Percentiles rank a stretch among this genome's conserved stretches.
These are phyloP conservation scores for Notocelia uddmanniana DNA, from an alignment of 2,888 invertebrate genomes.

Conservation along the genomic window DNA sequence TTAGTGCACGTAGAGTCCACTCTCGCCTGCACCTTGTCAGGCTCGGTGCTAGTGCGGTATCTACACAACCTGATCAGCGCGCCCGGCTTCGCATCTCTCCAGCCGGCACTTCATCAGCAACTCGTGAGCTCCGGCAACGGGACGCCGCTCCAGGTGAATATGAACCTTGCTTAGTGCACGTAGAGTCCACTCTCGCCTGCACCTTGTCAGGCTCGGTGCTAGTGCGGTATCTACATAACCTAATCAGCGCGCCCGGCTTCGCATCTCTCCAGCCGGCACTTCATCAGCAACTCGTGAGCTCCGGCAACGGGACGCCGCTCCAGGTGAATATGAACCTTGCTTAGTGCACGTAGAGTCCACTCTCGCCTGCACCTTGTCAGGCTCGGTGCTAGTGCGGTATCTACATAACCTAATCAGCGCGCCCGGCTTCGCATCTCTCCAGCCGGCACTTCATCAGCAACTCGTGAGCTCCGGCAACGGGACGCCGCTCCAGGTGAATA, in stretches of 20 bases:
- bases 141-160: conserved; percentile 75
- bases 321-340: conserved; percentile 61
- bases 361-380: no score
- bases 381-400: conserved; percentile 91
- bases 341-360: no score
- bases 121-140: conserved; percentile 70
- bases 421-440: conserved; percentile 69
- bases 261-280: conserved; percentile 73
- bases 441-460: conserved; percentile 76
- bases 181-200: no score
- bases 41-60: conserved; percentile 91
- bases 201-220: conserved; percentile 87
- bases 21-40: no score
- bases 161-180: no score
- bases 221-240: conserved; percentile 90
- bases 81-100: conserved; percentile 69
- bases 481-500: conserved; percentile 76
- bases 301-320: conserved; percentile 75
- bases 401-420: conserved; percentile 86
- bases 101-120: conserved; percentile 76
- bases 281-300: conserved; percentile 72
- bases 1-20: no score
- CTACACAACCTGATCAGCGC: conserved; percentile 86
- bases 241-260: conserved; percentile 73
- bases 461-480: conserved; percentile 70